Evolutionary conservation across 2,113 vertebrate genomes (phyloP).

Genomic region (Eulacestoma nigropectus): DNA sequence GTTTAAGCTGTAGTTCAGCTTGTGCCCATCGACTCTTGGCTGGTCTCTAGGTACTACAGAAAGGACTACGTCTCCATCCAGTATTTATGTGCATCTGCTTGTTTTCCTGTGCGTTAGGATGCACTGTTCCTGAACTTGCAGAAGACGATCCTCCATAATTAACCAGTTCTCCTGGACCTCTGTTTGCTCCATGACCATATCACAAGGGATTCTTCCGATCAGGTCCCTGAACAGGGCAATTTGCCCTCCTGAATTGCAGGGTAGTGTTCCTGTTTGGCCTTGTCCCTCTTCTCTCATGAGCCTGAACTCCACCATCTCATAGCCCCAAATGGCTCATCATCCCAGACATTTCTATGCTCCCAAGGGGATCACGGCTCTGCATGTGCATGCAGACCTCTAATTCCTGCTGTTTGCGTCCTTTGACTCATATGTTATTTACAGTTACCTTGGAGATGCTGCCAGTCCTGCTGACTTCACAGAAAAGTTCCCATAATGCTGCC

Average conservation of each 20-base stretch:
- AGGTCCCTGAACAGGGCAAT: neutral
- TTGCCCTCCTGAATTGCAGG: neutral
- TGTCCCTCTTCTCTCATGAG: neutral
- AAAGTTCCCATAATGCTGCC: neutral
- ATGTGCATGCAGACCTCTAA: neutral
- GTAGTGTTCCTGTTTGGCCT: neutral
- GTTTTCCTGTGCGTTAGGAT: rapidly evolving
- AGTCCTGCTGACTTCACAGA: neutral
- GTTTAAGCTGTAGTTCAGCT: neutral
- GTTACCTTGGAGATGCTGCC: neutral
- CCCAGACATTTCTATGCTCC: neutral
- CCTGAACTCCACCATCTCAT: neutral
- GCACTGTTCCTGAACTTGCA: neutral
- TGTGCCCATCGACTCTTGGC: neutral
- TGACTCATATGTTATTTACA: neutral
- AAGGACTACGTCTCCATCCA: neutral
- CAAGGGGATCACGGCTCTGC: rapidly evolving
- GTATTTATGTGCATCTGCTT: neutral
- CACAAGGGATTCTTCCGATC: neutral
- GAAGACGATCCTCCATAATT: neutral
- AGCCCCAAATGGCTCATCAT: neutral
- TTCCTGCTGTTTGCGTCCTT: neutral
- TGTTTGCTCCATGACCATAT: neutral
- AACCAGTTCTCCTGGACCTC: neutral
- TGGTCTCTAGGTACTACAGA: neutral